phyloP scores from a whole-genome alignment of 2,113 vertebrate species.

The Camelus bactrianus region DNA sequence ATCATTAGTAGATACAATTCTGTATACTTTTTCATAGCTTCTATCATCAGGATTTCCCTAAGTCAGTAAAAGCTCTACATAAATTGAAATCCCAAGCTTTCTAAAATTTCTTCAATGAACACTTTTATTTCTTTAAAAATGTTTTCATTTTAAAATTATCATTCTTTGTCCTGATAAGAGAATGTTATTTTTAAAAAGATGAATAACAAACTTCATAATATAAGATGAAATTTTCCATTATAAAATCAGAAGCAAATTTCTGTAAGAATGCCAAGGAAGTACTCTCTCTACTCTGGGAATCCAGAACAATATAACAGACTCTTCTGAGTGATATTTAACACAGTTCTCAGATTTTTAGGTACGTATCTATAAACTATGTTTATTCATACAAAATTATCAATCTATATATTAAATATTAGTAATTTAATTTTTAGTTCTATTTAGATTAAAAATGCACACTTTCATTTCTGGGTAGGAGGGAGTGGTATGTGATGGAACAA shows the following conservation, averaged over 20 bases:
- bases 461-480: neutral
- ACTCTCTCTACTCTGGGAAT: neutral
- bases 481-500: neutral
- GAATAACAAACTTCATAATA: neutral
- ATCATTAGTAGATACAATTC: neutral
- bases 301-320: neutral
- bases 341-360: neutral
- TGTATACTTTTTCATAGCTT: neutral
- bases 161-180: slow-evolving; percentile 7
- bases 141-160: neutral
- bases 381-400: neutral
- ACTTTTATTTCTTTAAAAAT: neutral
- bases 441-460: neutral
- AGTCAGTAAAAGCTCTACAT: neutral
- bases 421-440: neutral
- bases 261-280: neutral
- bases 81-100: neutral
- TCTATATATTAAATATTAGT: neutral
- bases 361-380: neutral
- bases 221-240: neutral
- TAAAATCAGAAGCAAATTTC: neutral
- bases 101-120: neutral
- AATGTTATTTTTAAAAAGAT: neutral
- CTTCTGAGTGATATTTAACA: neutral
- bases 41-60: neutral